Evolutionary conservation across 2,888 invertebrate genomes (phyloP).

Genomic region (Synergus umbraculus): DNA sequence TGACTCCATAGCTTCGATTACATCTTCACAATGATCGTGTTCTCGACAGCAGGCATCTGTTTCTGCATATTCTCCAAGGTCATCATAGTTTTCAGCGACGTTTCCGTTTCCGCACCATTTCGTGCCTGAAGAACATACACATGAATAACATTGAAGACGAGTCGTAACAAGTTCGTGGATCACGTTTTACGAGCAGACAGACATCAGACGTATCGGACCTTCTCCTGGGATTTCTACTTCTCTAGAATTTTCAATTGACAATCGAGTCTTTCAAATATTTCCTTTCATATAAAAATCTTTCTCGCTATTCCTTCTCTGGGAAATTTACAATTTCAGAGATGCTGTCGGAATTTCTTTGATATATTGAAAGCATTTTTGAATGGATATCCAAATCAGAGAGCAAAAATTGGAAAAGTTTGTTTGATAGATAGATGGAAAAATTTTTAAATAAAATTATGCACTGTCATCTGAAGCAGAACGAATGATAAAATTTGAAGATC

Average conservation of each 20-base stretch:
- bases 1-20: slow-evolving; percentile 64
- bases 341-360: background rate
- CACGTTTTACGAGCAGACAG: slow-evolving; percentile 31
- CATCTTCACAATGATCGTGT: slow-evolving; percentile 70
- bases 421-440: background rate
- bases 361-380: background rate
- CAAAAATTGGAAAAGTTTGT: background rate
- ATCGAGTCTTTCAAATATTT: slow-evolving; percentile 18
- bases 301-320: background rate
- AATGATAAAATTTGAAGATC: background rate
- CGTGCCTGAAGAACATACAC: slow-evolving; percentile 61
- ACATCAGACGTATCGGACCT: slow-evolving; percentile 25
- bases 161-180: slow-evolving; percentile 31
- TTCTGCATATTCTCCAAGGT: slow-evolving; percentile 65
- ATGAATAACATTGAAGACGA: slow-evolving; percentile 1
- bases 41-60: slow-evolving; percentile 72
- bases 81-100: slow-evolving; percentile 63
- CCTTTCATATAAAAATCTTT: background rate
- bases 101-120: slow-evolving; percentile 73
- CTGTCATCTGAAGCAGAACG: background rate
- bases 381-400: background rate
- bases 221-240: background rate
- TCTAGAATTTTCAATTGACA: slow-evolving; percentile 9
- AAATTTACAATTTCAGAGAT: background rate
- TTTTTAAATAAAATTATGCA: no score